These are phyloP conservation scores for Picus viridis DNA, from an alignment of 2,797 vertebrate species.

Conservation along the genomic window DNA sequence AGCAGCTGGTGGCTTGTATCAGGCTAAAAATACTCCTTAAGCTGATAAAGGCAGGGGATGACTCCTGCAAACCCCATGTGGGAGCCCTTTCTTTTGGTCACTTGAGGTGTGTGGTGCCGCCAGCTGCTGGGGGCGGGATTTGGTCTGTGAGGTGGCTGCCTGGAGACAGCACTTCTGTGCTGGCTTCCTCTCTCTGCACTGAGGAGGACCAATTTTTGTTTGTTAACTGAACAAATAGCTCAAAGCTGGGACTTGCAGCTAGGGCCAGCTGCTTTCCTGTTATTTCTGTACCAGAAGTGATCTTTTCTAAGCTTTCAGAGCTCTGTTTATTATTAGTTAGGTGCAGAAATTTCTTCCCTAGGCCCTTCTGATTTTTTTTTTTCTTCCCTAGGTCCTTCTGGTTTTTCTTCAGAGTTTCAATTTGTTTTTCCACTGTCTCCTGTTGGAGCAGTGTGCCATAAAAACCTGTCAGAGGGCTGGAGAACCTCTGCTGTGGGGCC, in stretches of 20 bases:
- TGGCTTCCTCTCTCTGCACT: background rate
- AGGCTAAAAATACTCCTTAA: background rate
- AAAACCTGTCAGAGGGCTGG: background rate
- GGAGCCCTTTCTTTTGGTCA: background rate
- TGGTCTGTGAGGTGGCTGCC: background rate
- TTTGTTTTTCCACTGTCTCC: background rate
- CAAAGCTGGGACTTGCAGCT: background rate
- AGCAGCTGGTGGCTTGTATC: background rate
- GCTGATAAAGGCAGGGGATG: background rate
- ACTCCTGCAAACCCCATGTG: background rate
- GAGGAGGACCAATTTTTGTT: background rate
- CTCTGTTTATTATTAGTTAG: background rate
- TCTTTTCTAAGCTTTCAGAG: background rate
- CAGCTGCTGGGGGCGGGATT: background rate
- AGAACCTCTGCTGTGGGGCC: no score
- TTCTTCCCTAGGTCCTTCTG: background rate
- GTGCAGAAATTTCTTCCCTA: background rate
- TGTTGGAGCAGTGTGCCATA: background rate
- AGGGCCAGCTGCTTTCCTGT: background rate
- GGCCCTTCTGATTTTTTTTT: background rate
- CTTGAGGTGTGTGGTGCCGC: background rate
- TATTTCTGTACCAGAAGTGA: accelerated
- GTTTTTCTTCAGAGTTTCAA: background rate
- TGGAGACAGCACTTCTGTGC: background rate
- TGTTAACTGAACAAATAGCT: background rate